Percentiles rank a stretch among this genome's conserved stretches.
These are phyloP conservation scores for Digitonthophagus gazella DNA, from an alignment of 2,888 invertebrate genomes.

Conservation along the genomic window DNA sequence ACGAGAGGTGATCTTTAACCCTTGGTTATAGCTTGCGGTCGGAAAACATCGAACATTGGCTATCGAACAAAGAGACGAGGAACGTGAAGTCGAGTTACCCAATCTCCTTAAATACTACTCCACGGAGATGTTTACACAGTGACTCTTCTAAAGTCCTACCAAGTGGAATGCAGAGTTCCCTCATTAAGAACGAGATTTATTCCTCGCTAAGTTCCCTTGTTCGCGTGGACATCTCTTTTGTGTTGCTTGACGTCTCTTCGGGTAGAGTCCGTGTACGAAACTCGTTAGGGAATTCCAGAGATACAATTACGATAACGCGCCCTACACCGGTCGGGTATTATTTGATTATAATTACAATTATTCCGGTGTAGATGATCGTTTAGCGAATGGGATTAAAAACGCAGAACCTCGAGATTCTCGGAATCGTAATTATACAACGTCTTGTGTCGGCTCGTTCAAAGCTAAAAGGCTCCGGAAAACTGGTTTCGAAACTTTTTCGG, in stretches of 20 bases:
- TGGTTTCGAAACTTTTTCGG: not conserved
- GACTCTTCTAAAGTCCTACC: not conserved
- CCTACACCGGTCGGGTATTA: not conserved
- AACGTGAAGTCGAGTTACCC: not conserved
- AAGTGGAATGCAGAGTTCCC: not conserved
- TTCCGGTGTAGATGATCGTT: not conserved
- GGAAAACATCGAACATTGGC: not conserved
- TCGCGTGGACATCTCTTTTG: not conserved
- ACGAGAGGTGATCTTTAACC: not conserved
- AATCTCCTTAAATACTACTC: not conserved
- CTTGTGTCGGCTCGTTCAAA: not conserved
- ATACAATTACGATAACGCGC: not conserved
- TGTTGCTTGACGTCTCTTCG: not conserved
- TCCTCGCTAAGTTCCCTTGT: not conserved
- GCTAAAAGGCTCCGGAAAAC: not conserved
- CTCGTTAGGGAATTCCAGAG: not conserved
- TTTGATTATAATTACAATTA: not conserved
- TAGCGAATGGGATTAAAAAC: not conserved
- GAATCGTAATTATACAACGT: not conserved
- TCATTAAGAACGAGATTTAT: not conserved
- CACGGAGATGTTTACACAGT: not conserved
- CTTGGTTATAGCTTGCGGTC: not conserved
- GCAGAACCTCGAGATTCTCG: not conserved
- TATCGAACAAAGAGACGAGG: not conserved
- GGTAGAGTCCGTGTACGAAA: not conserved